Conservation (phyloP, 2,113 vertebrate species). For the Semnornis frantzii region DNA sequence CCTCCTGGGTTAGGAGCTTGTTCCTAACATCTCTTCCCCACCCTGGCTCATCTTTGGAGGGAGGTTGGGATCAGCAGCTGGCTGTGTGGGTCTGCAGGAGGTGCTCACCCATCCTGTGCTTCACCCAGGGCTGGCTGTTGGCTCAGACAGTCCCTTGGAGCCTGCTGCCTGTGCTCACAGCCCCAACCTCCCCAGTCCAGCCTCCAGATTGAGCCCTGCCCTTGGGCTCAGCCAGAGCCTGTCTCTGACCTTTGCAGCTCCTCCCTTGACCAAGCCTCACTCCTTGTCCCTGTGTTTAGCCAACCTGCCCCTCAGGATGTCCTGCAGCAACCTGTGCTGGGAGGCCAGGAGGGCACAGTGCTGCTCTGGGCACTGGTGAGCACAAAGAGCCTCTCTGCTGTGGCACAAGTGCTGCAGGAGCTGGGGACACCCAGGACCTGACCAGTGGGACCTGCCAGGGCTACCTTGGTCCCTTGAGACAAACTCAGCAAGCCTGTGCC, state of each 20-base stretch:
- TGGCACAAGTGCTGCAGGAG: background rate
- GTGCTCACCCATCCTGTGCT: background rate
- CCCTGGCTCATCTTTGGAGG: background rate
- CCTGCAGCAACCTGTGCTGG: background rate
- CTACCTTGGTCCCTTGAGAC: background rate
- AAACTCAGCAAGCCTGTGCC: background rate
- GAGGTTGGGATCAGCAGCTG: background rate
- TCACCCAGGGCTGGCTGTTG: background rate
- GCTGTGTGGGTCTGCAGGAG: background rate
- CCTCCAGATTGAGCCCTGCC: background rate
- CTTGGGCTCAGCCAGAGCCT: background rate
- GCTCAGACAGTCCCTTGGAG: background rate
- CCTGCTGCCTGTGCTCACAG: background rate
- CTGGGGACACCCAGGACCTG: background rate
- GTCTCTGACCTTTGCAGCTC: background rate
- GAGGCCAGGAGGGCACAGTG: background rate
- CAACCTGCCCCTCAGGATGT: background rate
- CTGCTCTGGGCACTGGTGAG: background rate
- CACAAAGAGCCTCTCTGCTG: background rate
- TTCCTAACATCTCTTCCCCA: background rate
- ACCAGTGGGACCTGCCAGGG: background rate
- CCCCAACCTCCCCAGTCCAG: background rate
- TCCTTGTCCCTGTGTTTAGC: background rate
- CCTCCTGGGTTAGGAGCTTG: no score
- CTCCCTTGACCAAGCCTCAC: background rate